Base-by-base conservation (phyloP, 2,797 vertebrate species). In the Aratinga solstitialis region DNA sequence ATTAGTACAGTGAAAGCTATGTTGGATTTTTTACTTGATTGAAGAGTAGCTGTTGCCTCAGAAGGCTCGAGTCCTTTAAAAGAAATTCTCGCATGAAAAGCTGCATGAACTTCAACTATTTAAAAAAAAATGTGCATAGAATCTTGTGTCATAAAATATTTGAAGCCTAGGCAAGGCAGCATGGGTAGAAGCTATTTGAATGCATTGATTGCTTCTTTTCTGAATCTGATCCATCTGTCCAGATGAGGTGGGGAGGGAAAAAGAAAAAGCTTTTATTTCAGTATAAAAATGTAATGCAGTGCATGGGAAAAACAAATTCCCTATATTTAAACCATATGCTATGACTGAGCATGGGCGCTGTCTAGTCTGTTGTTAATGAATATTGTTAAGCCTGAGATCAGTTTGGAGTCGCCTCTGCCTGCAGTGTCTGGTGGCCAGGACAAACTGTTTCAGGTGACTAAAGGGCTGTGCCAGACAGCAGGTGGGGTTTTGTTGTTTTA, bases 141-240 rank as follows among this genome's bases (percentile, higher is more conserved):
- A 42, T 45, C 38, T 72, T 78, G 36, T 93, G 82, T 93, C 89
- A 94, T 91, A 67, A 81, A 94, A 80, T 76, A 87, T 77, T 85
- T 87, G 93, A 75, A 93, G 51, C 69, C 40, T 61, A 26, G 67
- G 91, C 48, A 62, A 67, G 45, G 54, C 87, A 85, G 78, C 51
- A 50, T 75, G 84, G 77, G 84, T 47, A 47, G 84, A 53, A 84
- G 51, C 68, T 72, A 63, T 71, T 82, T 95, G 89, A 92, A 58
- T 87, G 61, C 82, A 84, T 87, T 85, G 92, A 89, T 95, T 92
- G 69, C 72, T 75, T 75, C 69, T 50, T 83, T 91, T 87, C 77
- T 94, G 92, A 94, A 95, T 96, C 10, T 1, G 75, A 91, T 90
- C 96, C 93, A 92, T 93, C 93, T 97, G 94, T 74, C 81, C 93